A percentile compares a stretch with the other conserved stretches of the same genome.
Conservation (phyloP, 2,888 invertebrate species). For the Mythimna impura region DNA sequence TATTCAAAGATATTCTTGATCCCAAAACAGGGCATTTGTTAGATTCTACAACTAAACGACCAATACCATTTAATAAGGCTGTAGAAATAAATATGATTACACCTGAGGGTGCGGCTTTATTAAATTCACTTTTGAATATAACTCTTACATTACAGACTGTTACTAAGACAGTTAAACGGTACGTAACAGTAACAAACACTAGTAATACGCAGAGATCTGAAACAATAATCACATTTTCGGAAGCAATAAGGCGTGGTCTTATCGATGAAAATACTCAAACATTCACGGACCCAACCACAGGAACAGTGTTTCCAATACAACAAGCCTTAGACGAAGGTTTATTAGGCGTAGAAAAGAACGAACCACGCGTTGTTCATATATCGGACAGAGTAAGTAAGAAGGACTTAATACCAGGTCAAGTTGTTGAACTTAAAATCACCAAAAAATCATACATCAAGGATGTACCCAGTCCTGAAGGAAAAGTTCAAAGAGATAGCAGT, state of each 20-base stretch:
- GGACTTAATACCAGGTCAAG: constrained; percentile 85
- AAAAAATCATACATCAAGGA: constrained; percentile 89
- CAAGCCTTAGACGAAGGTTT: constrained; percentile 94
- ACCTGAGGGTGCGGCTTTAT: constrained; percentile 96
- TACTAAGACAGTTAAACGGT: constrained; percentile 95
- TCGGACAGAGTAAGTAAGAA: constrained; percentile 82
- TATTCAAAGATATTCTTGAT: constrained; percentile 96
- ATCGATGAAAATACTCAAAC: constrained; percentile 95
- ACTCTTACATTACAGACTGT: constrained; percentile 97
- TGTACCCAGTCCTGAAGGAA: constrained; percentile 85
- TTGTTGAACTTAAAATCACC: constrained; percentile 88
- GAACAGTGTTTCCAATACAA: constrained; percentile 93
- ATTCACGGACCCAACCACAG: constrained; percentile 94
- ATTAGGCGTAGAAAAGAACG: constrained; percentile 91
- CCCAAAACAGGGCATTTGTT: constrained; percentile 96
- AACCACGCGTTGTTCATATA: constrained; percentile 82
- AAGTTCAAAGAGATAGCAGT: constrained; percentile 86
- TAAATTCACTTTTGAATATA: constrained; percentile 96
- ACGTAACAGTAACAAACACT: constrained; percentile 94
- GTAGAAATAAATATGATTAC: constrained; percentile 96
- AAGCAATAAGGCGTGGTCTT: constrained; percentile 94
- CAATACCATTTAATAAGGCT: constrained; percentile 95
- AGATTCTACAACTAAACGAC: constrained; percentile 93
- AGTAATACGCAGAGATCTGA: constrained; percentile 90
- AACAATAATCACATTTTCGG: constrained; percentile 93